Evolutionary conservation across 1,140 invertebrate genomes (phyloP).

Genomic region (Thalassaphorura encarpata): DNA sequence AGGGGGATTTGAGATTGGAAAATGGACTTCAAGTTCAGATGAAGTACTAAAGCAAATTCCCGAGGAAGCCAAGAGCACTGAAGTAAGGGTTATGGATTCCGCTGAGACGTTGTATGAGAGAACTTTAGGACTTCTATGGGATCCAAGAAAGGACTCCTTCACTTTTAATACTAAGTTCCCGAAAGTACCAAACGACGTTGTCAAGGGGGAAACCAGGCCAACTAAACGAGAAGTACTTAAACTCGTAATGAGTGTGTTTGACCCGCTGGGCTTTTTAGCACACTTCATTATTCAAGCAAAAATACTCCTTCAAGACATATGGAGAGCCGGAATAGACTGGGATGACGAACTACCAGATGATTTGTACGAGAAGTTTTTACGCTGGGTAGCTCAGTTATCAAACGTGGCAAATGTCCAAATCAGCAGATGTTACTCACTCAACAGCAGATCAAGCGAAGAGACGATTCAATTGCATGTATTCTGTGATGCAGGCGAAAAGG

Average conservation of each 20-base stretch:
- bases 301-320: slow-evolving; percentile 22
- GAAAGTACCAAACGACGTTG: background rate
- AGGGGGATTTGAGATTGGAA: slow-evolving; percentile 3
- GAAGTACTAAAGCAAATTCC: background rate
- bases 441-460: background rate
- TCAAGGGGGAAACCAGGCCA: background rate
- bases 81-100: background rate
- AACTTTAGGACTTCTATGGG: slow-evolving; percentile 2
- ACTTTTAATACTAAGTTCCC: background rate
- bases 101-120: background rate
- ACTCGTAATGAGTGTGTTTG: slow-evolving; percentile 13
- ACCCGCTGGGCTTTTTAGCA: slow-evolving; percentile 20
- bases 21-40: slow-evolving; percentile 1
- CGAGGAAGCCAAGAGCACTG: background rate
- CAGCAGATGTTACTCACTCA: slow-evolving; percentile 14
- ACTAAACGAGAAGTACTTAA: slow-evolving; percentile 6
- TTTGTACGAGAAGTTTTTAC: background rate
- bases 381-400: background rate
- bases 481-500: slow-evolving; percentile 16
- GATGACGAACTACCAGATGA: slow-evolving; percentile 13
- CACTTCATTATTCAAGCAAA: slow-evolving; percentile 11
- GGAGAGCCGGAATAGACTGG: slow-evolving; percentile 14
- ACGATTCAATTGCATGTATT: slow-evolving; percentile 12
- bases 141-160: slow-evolving; percentile 1
- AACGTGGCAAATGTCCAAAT: background rate